Conservation (phyloP, 2,797 vertebrate species). For the Xenopus petersii region DNA sequence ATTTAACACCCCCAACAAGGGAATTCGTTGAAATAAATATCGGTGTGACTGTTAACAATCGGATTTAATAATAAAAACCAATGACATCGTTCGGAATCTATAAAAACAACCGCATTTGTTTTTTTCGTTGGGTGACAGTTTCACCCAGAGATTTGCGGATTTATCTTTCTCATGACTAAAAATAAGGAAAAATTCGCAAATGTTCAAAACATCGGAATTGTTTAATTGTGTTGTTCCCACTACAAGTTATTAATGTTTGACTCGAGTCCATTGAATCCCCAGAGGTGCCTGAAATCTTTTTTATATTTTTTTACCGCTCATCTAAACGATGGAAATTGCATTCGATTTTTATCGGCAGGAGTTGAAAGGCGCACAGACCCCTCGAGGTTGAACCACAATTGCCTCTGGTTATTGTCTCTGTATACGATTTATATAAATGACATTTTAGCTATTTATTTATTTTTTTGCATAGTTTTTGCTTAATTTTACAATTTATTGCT, state of each 20-base stretch:
- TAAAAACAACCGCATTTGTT: too few relatives aligned
- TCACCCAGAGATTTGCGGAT: constrained; percentile 27
- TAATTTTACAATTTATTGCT: too few relatives aligned
- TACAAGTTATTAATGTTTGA: constrained; percentile 36
- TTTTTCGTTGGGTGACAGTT: too few relatives aligned
- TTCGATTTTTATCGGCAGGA: background rate
- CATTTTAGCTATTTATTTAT: background rate
- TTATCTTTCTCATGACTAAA: constrained; percentile 33
- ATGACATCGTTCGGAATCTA: too few relatives aligned
- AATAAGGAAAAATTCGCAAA: constrained; percentile 57
- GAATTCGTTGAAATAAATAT: too few relatives aligned
- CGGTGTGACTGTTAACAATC: too few relatives aligned
- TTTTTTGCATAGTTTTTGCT: constrained; percentile 45
- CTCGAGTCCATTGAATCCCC: constrained; percentile 46
- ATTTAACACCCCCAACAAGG: too few relatives aligned
- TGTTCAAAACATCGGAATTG: constrained; percentile 57
- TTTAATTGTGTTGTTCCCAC: too few relatives aligned
- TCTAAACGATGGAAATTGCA: too few relatives aligned
- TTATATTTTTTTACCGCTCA: too few relatives aligned
- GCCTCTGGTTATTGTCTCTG: constrained; percentile 53
- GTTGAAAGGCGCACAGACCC: background rate
- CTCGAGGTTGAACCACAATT: constrained; percentile 14
- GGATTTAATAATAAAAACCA: too few relatives aligned
- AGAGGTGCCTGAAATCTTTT: background rate
- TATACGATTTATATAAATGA: constrained; percentile 52